These are phyloP conservation scores for Cairina moschata DNA, from an alignment of 2,113 vertebrate genomes.

Conservation along the genomic window DNA sequence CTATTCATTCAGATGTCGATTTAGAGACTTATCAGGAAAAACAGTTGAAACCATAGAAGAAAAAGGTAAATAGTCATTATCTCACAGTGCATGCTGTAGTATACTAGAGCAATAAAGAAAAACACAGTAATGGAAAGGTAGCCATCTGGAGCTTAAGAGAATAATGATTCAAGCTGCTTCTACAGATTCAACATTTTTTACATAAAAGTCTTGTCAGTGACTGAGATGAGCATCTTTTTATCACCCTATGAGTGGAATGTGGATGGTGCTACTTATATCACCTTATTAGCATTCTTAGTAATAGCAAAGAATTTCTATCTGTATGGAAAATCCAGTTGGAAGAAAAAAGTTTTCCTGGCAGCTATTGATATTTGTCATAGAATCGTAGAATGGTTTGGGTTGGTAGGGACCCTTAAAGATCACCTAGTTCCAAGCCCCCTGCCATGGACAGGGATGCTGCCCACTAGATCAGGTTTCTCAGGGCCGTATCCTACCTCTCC, in stretches of 20 bases:
- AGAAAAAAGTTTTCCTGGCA: background rate
- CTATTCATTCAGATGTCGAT: background rate
- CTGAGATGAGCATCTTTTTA: background rate
- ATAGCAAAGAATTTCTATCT: background rate
- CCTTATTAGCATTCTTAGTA: background rate
- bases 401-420: too few species aligned
- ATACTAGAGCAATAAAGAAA: slow-evolving; percentile 49
- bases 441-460: too few species aligned
- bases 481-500: too few species aligned
- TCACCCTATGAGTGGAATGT: background rate
- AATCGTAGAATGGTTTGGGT: too few species aligned
- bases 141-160: slow-evolving; percentile 59
- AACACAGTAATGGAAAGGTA: slow-evolving; percentile 38
- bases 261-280: background rate
- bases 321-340: background rate
- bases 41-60: background rate
- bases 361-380: background rate
- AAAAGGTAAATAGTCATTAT: slow-evolving; percentile 42
- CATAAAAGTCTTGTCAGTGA: slow-evolving; percentile 27
- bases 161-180: slow-evolving; percentile 40
- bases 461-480: too few species aligned
- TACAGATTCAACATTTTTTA: slow-evolving; percentile 30
- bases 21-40: slow-evolving; percentile 17
- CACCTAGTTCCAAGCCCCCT: too few species aligned
- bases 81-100: background rate